Evolutionary conservation across 2,888 invertebrate genomes (phyloP), one percentile per base, ranked within the genome.

Genomic region (Morpho deidamia): DNA sequence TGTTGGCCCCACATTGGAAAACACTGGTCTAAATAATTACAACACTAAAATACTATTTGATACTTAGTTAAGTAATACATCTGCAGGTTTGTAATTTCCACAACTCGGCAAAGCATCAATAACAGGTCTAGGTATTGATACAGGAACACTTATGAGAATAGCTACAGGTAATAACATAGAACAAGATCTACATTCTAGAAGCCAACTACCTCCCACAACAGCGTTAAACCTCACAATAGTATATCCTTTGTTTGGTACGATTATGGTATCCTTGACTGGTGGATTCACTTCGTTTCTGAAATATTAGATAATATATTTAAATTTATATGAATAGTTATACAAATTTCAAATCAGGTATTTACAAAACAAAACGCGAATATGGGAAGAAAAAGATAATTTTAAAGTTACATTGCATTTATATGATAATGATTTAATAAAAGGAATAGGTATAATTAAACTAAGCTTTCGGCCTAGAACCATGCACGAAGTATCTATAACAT

Each of bases 241-340:
- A 61, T 87, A 92, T 1, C 94, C 94, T 60, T 92, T 92, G 62
- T 92, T 92, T 0, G 94, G 93, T 0, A 94, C 91, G 0, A 83
- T 81, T 14, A 94, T 81, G 1, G 92, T 92, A 66, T 94, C 93
- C 65, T 93, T 94, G 9, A 80, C 65, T 0, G 91, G 90, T 0
- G 92, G 91, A 56, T 85, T 84, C 50, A 72, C 66, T 0, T 88
- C 65, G 64, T 92, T 92, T 56, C 92, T 90, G 72, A 73, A 76
- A 59, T 8, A 42, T 41, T 8, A 50, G 42, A 49, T 9, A 38
- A n/a, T 23, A 14, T 14, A 14, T 14, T 14, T 14, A 0, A 23
- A 23, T 23, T 23, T 23, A 23, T 23, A 0, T 23, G 3, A 1
- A 23, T 23, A 2, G 23, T 23, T 23, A 23, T 23, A 5, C 23